Percentiles rank a stretch among this genome's conserved stretches.
Conservation (phyloP, 2,113 vertebrate genomes). For the Nannobrachium achirus region DNA sequence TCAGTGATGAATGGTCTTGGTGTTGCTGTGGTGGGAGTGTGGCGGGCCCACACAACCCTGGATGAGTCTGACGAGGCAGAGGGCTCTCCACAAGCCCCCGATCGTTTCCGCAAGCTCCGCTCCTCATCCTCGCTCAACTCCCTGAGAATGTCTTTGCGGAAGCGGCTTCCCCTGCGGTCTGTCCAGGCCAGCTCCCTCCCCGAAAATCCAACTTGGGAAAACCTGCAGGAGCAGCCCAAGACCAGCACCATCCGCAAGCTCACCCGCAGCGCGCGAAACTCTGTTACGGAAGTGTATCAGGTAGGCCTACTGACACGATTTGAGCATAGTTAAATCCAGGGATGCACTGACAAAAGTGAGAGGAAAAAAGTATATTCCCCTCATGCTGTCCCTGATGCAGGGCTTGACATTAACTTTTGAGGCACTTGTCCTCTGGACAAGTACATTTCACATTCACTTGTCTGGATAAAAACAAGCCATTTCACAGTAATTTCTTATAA, state of each 20-base stretch:
- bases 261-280: conserved; percentile 82
- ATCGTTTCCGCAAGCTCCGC: conserved; percentile 74
- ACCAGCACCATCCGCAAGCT: conserved; percentile 71
- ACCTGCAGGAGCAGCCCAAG: conserved; percentile 73
- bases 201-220: conserved; percentile 78
- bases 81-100: conserved; percentile 74
- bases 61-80: conserved; percentile 78
- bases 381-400: background rate
- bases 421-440: too few relatives aligned
- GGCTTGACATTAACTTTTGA: too few relatives aligned
- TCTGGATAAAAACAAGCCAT: too few relatives aligned
- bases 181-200: conserved; percentile 80
- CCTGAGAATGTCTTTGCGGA: conserved; percentile 85
- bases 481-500: too few relatives aligned
- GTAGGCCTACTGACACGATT: conserved; percentile 55
- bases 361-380: too few relatives aligned
- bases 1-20: conserved; percentile 78
- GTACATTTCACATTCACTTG: too few relatives aligned
- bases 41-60: conserved; percentile 81
- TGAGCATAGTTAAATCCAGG: too few relatives aligned
- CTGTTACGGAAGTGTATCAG: conserved; percentile 85
- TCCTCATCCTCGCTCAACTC: conserved; percentile 81
- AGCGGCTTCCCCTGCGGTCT: conserved; percentile 81
- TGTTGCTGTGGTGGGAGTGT: conserved; percentile 70
- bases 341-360: too few relatives aligned